Conservation (phyloP, 2,888 invertebrate species). For the Hylaea fasciaria region DNA sequence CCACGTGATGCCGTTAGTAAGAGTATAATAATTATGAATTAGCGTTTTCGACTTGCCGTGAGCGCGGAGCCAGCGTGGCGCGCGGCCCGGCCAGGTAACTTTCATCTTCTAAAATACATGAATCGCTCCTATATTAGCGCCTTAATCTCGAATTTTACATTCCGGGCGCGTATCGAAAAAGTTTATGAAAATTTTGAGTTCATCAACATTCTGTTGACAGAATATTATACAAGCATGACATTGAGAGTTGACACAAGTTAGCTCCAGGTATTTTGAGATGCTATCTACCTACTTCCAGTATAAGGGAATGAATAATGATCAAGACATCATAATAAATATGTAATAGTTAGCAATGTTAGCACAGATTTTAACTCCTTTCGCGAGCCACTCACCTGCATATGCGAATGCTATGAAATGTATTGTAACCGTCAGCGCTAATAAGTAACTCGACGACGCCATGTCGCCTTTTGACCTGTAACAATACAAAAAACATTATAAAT, state of each 20-base stretch:
- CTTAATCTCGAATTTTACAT: constrained; percentile 6
- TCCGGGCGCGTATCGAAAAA: constrained; percentile 12
- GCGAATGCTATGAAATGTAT: constrained; percentile 50
- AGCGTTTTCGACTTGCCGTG: too few relatives aligned
- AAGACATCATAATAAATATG: too few relatives aligned
- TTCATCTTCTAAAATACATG: too few relatives aligned
- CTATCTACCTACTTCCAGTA: too few relatives aligned
- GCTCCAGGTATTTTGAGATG: neutral
- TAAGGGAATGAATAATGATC: too few relatives aligned
- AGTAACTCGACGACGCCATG: constrained; percentile 60
- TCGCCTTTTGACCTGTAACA: constrained; percentile 64
- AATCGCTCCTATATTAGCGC: too few relatives aligned
- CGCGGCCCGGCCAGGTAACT: too few relatives aligned
- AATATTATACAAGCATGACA: neutral
- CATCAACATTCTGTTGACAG: constrained; percentile 9
- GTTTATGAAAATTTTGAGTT: constrained; percentile 12
- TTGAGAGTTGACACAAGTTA: neutral
- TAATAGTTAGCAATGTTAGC: too few relatives aligned
- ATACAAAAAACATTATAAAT: constrained; percentile 23
- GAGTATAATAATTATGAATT: too few relatives aligned
- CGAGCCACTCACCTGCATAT: constrained; percentile 59
- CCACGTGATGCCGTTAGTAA: too few relatives aligned
- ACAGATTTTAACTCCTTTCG: too few relatives aligned
- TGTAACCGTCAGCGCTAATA: constrained; percentile 52
- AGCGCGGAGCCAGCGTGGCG: too few relatives aligned